A percentile compares a stretch with the other conserved stretches of the same genome.
Evolutionary conservation across 2,797 vertebrate genomes (phyloP).

Genomic region (Mormyrus proboscirostris): DNA sequence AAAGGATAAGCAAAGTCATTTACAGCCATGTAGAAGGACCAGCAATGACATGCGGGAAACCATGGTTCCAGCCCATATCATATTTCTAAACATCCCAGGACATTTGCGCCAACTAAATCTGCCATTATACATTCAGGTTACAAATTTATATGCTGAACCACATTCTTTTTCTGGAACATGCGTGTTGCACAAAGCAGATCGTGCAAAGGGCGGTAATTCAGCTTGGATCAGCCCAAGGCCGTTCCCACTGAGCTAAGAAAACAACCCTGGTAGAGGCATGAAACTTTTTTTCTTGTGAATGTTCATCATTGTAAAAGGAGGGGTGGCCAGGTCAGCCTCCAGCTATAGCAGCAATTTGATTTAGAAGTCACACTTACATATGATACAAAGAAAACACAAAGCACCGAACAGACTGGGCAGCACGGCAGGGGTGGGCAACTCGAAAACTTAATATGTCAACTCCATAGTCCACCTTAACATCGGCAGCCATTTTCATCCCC

Average conservation of each 20-base stretch:
- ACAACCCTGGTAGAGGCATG: not conserved
- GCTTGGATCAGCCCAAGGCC: not conserved
- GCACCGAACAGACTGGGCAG: not conserved
- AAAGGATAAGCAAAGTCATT: not conserved
- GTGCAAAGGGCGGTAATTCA: not conserved
- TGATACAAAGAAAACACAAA: conserved; percentile 19
- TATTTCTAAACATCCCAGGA: not conserved
- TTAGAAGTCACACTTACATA: conserved; percentile 1
- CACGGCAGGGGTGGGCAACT: not conserved
- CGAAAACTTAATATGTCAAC: not conserved
- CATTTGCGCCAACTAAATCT: not conserved
- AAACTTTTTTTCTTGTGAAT: not conserved
- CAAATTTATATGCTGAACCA: not conserved
- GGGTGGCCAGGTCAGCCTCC: not conserved
- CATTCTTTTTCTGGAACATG: not conserved
- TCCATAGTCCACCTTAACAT: not conserved
- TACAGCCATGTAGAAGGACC: not conserved
- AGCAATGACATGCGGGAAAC: not conserved
- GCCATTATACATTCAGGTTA: not conserved
- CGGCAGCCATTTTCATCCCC: not conserved
- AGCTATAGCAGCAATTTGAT: not conserved
- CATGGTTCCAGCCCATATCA: not conserved
- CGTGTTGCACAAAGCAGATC: not conserved
- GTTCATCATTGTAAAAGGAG: not conserved
- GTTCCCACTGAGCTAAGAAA: not conserved